Evolutionary conservation across 2,113 vertebrate genomes (phyloP).

Genomic region (Hemichromis elongatus): DNA sequence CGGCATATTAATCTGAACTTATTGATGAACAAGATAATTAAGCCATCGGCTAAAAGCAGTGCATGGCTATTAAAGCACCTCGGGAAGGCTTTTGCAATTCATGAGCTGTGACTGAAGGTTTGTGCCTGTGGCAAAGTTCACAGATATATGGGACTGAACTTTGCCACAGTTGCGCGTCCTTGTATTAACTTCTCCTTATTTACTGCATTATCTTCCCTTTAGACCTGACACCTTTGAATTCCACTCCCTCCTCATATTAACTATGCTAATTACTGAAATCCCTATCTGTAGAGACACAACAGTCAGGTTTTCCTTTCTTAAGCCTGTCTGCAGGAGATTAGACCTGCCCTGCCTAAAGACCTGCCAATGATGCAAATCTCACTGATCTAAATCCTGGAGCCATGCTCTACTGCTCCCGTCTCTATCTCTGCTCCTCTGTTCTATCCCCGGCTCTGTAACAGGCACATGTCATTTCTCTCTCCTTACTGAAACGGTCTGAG

Average conservation of each 20-base stretch:
- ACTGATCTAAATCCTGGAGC: constrained; percentile 69
- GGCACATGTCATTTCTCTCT: constrained; percentile 41
- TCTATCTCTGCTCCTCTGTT: constrained; percentile 28
- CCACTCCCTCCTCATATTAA: constrained; percentile 60
- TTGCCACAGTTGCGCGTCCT: background rate
- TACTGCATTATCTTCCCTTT: constrained; percentile 24
- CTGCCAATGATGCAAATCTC: constrained; percentile 70
- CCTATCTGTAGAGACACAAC: constrained; percentile 63
- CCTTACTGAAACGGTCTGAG: constrained; percentile 12
- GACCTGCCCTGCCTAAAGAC: constrained; percentile 56
- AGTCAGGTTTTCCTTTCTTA: constrained; percentile 60
- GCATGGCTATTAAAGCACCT: background rate
- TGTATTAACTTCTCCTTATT: background rate
- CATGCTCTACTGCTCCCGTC: constrained; percentile 53
- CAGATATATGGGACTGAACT: background rate
- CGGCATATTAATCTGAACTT: background rate
- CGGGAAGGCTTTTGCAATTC: background rate
- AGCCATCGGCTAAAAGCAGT: background rate
- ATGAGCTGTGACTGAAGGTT: background rate
- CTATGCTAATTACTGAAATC: constrained; percentile 73
- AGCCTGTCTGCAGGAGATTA: constrained; percentile 74
- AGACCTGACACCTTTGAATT: constrained; percentile 43
- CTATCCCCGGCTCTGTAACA: constrained; percentile 23
- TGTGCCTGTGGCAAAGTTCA: background rate
- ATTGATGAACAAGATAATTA: background rate